Conservation (phyloP, 2,888 invertebrate species). For the Trachelus stipa region DNA sequence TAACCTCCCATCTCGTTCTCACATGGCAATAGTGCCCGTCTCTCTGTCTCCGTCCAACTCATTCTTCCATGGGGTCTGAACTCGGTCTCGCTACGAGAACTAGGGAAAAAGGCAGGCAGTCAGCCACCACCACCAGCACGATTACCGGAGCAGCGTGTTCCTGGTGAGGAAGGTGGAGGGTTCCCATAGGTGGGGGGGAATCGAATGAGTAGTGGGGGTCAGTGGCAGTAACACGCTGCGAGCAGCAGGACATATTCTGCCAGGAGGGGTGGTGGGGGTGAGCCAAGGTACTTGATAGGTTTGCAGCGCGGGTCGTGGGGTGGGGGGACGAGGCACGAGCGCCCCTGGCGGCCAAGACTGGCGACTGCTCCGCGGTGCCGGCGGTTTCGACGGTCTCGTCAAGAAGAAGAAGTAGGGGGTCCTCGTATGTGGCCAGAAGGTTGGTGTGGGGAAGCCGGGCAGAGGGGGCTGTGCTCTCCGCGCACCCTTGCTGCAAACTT, state of each 20-base stretch:
- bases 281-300: not conserved
- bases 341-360: not conserved
- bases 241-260: conserved; percentile 37
- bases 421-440: conserved; percentile 9
- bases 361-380: not conserved
- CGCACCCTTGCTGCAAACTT: conserved; percentile 21
- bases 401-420: not conserved
- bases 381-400: not conserved
- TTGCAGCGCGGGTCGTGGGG: not conserved
- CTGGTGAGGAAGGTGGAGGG: conserved; percentile 4
- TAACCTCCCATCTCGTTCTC: not conserved
- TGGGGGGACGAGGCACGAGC: not conserved
- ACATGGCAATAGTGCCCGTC: conserved; percentile 7
- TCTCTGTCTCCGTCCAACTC: conserved; percentile 16
- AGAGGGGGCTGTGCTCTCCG: conserved; percentile 6
- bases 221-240: conserved; percentile 39
- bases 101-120: conserved; percentile 2
- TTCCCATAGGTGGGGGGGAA: not conserved
- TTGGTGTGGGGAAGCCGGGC: conserved; percentile 4
- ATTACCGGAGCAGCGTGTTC: not conserved
- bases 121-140: not conserved
- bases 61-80: conserved; percentile 7
- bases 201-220: conserved; percentile 20
- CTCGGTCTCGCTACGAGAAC: conserved; percentile 37
- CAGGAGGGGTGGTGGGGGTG: conserved; percentile 31